Evolutionary conservation across 2,888 invertebrate genomes (phyloP).

Genomic region (Eretmocerus hayati): DNA sequence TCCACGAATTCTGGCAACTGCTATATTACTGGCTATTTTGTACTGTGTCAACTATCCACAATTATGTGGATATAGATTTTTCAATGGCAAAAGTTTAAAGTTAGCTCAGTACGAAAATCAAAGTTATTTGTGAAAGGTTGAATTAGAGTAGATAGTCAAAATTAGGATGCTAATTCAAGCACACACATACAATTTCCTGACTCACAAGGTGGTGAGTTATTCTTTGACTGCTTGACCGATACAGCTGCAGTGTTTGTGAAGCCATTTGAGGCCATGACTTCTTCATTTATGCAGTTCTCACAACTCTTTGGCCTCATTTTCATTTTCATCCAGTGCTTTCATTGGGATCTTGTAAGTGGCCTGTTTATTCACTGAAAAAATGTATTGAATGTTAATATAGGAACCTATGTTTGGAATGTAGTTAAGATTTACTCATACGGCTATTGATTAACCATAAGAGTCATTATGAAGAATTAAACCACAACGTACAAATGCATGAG

Average conservation of each 20-base stretch:
- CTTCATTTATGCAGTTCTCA: constrained; percentile 47
- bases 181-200: constrained; percentile 46
- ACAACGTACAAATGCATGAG: too few species aligned
- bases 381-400: too few species aligned
- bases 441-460: too few species aligned
- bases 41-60: too few species aligned
- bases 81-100: constrained; percentile 14
- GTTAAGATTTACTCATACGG: too few species aligned
- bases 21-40: too few species aligned
- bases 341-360: constrained; percentile 9
- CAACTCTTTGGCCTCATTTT: constrained; percentile 51
- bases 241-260: constrained; percentile 31
- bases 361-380: constrained; percentile 11
- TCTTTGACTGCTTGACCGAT: constrained; percentile 32
- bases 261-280: constrained; percentile 43
- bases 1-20: too few species aligned
- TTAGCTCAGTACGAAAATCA: constrained; percentile 17
- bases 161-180: constrained; percentile 40
- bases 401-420: too few species aligned
- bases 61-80: constrained; percentile 7
- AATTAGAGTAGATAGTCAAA: constrained; percentile 12
- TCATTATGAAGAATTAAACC: too few species aligned
- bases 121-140: neutral
- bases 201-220: constrained; percentile 46
- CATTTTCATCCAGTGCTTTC: constrained; percentile 9